Base-by-base conservation (phyloP, 2,113 vertebrate species). In the Anser cygnoides region DNA sequence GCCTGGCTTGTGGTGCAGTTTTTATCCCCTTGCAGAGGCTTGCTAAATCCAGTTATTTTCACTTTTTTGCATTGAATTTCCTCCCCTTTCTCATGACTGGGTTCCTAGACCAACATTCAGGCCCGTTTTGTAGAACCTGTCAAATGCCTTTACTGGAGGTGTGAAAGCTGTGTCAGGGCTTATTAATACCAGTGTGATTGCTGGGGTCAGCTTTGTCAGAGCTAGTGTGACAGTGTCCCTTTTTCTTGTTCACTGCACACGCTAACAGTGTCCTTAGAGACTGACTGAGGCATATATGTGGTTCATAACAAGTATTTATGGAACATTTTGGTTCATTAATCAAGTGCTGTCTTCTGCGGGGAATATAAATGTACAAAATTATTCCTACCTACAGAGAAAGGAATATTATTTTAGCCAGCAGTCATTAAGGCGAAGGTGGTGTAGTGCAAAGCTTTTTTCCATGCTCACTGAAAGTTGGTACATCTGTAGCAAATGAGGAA, bases 41-140 rank as follows among this genome's bases (percentile, higher is more conserved):
- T 86, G 86, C 37, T 83, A 66, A 79, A 84, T 65, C 6, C 15
- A 41, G 6, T n/a, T 1, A 6, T 70, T 83, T 91, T 65, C 1
- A 1, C 41, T 93, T 81, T 57, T 84, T 80, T 28, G 1, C 37
- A 10, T 77, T 89, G 14, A 19, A 44, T 72, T 57, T 87, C 10
- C 14, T 87, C 9, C 8, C 49, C 6, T 54, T 83, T 55, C 89
- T 85, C 80, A 46, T 87, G 88, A 71, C 70, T 91, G 65, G 29
- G 43, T 94, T 97, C 76, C 81, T 80, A 83, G 67, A 74, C n/a
- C 55, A 8, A 44, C 43, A 90, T 84, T 89, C 68, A 85, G 93
- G 58, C 41, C 70, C 74, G 46, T 3, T 84, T 83, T 71, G 31
- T 78, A 62, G 46, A 94, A n/a, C 66, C 65, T 96, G 85, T 95